These are phyloP conservation scores for Aspidiotus destructor DNA, from an alignment of 2,888 invertebrate genomes.

Conservation along the genomic window DNA sequence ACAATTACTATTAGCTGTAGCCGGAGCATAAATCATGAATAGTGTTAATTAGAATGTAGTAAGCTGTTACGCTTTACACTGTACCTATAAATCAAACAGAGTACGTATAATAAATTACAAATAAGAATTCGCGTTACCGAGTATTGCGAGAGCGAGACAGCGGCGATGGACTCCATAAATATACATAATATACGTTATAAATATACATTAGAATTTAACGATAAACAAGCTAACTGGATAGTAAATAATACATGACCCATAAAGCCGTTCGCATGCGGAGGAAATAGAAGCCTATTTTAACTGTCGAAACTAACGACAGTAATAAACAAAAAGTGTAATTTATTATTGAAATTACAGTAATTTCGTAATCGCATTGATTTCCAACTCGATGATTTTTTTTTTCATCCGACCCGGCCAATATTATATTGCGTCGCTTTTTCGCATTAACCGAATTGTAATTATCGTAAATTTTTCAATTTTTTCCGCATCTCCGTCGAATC, in stretches of 20 bases:
- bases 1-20: constrained; percentile 21
- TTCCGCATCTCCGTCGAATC: too few relatives aligned
- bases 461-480: too few relatives aligned
- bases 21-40: constrained; percentile 28
- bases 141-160: constrained; percentile 29
- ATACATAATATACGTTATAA: constrained; percentile 31
- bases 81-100: constrained; percentile 30
- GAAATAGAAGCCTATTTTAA: constrained; percentile 32
- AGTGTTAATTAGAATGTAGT: constrained; percentile 33
- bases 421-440: too few relatives aligned
- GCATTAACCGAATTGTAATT: too few relatives aligned
- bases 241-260: constrained; percentile 33
- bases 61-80: constrained; percentile 32
- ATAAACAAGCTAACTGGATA: constrained; percentile 31
- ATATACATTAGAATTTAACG: constrained; percentile 33
- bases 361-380: constrained; percentile 28
- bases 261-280: constrained; percentile 31
- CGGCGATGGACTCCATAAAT: constrained; percentile 32
- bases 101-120: constrained; percentile 30
- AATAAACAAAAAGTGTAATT: constrained; percentile 32
- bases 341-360: constrained; percentile 31
- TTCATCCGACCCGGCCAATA: too few relatives aligned
- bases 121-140: constrained; percentile 33
- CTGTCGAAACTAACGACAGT: constrained; percentile 33
- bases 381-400: neutral